These are phyloP conservation scores for Nasonia longicornis DNA, from an alignment of 1,140 invertebrate species.

Conservation along the genomic window DNA sequence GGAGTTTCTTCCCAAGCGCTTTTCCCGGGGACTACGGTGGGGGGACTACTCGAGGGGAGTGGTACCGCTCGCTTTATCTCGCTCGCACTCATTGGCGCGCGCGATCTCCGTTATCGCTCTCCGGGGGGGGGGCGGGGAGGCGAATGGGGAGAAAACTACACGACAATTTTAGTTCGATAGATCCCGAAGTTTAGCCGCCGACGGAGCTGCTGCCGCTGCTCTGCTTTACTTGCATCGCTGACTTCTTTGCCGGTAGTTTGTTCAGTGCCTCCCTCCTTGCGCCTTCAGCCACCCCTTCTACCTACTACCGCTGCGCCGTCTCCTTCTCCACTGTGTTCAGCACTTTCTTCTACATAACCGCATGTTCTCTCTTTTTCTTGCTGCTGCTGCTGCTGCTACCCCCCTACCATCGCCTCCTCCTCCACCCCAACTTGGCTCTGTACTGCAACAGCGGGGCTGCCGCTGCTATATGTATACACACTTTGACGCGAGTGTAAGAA, in stretches of 20 bases:
- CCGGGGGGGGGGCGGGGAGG: conserved; percentile 42
- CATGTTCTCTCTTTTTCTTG: conserved; percentile 50
- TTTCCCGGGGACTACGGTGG: conserved; percentile 36
- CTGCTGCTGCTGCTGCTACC: conserved; percentile 27
- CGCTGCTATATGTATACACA: conserved; percentile 4
- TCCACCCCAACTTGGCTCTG: background rate
- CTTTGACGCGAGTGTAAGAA: conserved; percentile 34
- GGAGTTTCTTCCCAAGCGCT: conserved; percentile 7
- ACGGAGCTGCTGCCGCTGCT: conserved; percentile 64
- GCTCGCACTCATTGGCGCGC: conserved; percentile 43
- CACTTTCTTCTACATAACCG: conserved; percentile 55
- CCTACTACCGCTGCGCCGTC: conserved; percentile 36
- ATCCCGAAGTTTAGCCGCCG: conserved; percentile 65
- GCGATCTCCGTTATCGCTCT: conserved; percentile 34
- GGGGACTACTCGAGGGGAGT: background rate
- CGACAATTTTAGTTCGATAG: conserved; percentile 69
- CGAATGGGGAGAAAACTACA: conserved; percentile 65
- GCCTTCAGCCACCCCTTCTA: conserved; percentile 21
- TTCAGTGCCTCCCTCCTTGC: conserved; percentile 54
- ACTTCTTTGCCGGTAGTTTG: conserved; percentile 68
- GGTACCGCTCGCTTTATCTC: conserved; percentile 25
- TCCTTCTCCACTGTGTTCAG: conserved; percentile 43
- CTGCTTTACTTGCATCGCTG: conserved; percentile 63
- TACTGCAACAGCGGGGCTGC: background rate
- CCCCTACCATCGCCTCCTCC: background rate